Percentiles rank a stretch among this genome's conserved stretches.
Evolutionary conservation across 2,888 invertebrate species (phyloP).

Genomic region (Epiblema foenella): DNA sequence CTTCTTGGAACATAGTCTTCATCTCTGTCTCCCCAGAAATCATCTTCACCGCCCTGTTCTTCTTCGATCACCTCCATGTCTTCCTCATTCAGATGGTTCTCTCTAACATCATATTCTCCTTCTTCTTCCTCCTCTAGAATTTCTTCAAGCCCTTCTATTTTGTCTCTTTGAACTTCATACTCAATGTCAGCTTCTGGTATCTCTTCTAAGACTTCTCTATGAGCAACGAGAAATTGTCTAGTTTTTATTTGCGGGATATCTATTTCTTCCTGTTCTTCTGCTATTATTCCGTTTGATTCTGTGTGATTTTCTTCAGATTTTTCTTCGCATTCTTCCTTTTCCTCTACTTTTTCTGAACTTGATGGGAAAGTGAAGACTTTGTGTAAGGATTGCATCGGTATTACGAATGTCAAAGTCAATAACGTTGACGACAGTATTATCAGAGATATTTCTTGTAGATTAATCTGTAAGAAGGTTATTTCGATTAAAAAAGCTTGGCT

Average conservation of each 20-base stretch:
- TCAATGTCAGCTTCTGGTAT: conserved; percentile 77
- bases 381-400: conserved; percentile 86
- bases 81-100: conserved; percentile 75
- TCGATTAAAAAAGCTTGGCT: too few relatives aligned
- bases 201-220: conserved; percentile 77
- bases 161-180: conserved; percentile 73
- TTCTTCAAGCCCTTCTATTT: conserved; percentile 69
- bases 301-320: conserved; percentile 40
- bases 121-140: conserved; percentile 70
- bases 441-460: conserved; percentile 80
- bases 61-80: conserved; percentile 47
- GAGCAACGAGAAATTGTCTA: conserved; percentile 68
- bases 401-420: conserved; percentile 86
- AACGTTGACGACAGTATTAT: conserved; percentile 82
- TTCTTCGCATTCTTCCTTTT: conserved; percentile 47
- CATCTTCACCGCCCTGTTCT: conserved; percentile 68
- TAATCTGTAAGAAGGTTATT: conserved; percentile 76
- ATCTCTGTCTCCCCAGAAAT: conserved; percentile 67
- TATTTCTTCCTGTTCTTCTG: conserved; percentile 52
- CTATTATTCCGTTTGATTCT: conserved; percentile 29
- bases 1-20: conserved; percentile 57
- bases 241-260: conserved; percentile 59
- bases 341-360: conserved; percentile 49
- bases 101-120: conserved; percentile 59
- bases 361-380: conserved; percentile 62